A percentile compares a stretch with the other conserved stretches of the same genome.
phyloP scores from a whole-genome alignment of 2,888 invertebrate species.

The Xylota sylvarum region DNA sequence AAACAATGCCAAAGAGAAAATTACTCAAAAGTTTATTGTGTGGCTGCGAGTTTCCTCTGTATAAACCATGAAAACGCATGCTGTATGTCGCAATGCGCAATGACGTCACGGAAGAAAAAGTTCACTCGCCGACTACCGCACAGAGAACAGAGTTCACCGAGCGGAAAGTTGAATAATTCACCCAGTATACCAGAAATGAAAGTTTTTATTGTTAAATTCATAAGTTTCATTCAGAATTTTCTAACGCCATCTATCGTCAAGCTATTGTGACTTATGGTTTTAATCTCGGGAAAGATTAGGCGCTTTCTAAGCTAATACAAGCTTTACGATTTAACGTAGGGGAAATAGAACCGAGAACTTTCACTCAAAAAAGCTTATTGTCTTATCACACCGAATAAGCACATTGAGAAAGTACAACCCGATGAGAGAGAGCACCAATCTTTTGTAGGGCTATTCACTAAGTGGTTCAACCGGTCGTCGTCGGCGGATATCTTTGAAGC shows the following conservation, averaged over 20 bases:
- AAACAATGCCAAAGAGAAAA: conserved; percentile 60
- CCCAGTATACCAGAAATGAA: conserved; percentile 54
- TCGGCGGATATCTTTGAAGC: conserved; percentile 34
- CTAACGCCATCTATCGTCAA: conserved; percentile 42
- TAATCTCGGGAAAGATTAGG: conserved; percentile 4
- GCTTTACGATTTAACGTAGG: background rate
- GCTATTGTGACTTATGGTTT: conserved; percentile 8
- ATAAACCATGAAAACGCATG: conserved; percentile 77
- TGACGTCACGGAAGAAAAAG: conserved; percentile 77
- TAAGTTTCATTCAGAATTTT: background rate
- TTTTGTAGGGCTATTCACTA: background rate
- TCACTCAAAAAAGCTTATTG: conserved; percentile 61
- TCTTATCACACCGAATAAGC: conserved; percentile 48
- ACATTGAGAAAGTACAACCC: background rate
- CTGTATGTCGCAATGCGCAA: conserved; percentile 79
- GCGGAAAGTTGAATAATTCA: conserved; percentile 64
- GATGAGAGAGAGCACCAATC: background rate
- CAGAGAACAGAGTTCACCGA: conserved; percentile 61
- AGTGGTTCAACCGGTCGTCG: conserved; percentile 11
- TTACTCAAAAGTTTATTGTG: conserved; percentile 62
- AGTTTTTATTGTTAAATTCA: conserved; percentile 13
- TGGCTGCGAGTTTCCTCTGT: conserved; percentile 52
- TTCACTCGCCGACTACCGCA: conserved; percentile 56
- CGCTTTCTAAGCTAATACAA: conserved; percentile 7
- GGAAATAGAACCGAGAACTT: background rate